These are phyloP conservation scores for Elegia similella DNA, from an alignment of 2,888 invertebrate genomes.

Conservation along the genomic window DNA sequence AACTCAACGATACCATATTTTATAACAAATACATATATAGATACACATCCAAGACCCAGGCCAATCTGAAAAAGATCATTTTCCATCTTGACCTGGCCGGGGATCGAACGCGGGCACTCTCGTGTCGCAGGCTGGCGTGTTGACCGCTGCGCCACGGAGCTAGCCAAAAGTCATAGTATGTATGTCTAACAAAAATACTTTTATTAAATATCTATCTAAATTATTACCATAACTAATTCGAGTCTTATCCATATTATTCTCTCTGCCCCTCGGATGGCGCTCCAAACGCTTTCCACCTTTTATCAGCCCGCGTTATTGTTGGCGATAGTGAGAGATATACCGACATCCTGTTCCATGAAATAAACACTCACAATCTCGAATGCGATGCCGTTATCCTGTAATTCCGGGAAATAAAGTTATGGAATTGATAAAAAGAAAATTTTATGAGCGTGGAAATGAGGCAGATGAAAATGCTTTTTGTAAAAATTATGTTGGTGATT, in stretches of 20 bases:
- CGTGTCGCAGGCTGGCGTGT: too few relatives aligned
- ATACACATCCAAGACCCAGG: too few relatives aligned
- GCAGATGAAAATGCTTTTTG: neutral
- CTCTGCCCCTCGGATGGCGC: conserved; percentile 18
- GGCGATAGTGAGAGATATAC: conserved; percentile 64
- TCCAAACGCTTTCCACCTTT: conserved; percentile 60
- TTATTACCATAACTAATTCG: neutral
- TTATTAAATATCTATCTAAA: too few relatives aligned
- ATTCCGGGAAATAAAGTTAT: neutral
- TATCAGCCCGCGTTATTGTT: conserved; percentile 69
- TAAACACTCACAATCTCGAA: conserved; percentile 34
- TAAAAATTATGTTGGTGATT: neutral
- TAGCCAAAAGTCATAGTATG: too few relatives aligned
- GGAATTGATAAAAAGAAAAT: conserved; percentile 3
- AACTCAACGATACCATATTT: too few relatives aligned
- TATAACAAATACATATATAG: too few relatives aligned
- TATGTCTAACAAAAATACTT: too few relatives aligned
- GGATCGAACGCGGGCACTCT: too few relatives aligned
- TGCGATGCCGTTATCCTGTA: conserved; percentile 1
- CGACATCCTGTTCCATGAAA: conserved; percentile 61
- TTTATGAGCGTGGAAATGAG: neutral
- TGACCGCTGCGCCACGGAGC: too few relatives aligned
- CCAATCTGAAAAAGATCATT: too few relatives aligned
- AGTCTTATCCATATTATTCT: conserved; percentile 38
- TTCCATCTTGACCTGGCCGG: too few relatives aligned